A percentile compares a stretch with the other conserved stretches of the same genome.
phyloP scores from a whole-genome alignment of 2,797 vertebrate species.

The Pagetopsis macropterus region DNA sequence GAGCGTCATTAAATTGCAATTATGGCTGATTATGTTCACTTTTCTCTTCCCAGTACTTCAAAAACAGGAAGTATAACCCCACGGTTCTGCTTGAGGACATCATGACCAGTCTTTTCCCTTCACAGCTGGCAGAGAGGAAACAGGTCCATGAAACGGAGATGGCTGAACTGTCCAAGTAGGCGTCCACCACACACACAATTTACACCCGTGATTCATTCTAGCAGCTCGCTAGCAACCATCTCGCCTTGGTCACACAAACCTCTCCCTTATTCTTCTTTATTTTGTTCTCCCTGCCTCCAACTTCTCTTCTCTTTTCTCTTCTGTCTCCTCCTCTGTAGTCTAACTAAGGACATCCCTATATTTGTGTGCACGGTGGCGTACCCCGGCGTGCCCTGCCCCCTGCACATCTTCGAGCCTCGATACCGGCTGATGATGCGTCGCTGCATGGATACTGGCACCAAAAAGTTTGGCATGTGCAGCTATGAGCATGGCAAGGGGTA shows the following conservation, averaged over 20 bases:
- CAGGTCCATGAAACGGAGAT: conserved; percentile 88
- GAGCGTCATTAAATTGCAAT: neutral
- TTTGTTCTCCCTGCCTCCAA: neutral
- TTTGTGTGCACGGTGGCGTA: conserved; percentile 93
- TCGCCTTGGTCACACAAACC: fast-evolving
- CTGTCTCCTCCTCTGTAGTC: conserved; percentile 69
- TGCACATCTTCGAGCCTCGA: conserved; percentile 93
- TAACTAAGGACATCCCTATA: conserved; percentile 91
- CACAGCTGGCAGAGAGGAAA: conserved; percentile 86
- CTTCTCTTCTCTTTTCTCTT: neutral
- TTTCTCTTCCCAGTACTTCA: conserved; percentile 84
- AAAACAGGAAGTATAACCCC: conserved; percentile 87
- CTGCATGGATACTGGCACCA: conserved; percentile 92
- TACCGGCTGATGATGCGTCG: conserved; percentile 94
- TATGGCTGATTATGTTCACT: neutral
- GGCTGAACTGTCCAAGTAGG: conserved; percentile 92
- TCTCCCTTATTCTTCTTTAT: neutral
- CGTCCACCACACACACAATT: neutral
- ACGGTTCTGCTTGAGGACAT: conserved; percentile 87
- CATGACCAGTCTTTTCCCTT: conserved; percentile 84
- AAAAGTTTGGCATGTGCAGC: conserved; percentile 93
- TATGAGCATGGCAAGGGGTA: conserved; percentile 91
- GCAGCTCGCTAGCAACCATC: neutral
- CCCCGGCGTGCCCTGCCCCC: conserved; percentile 89
- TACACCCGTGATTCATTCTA: neutral